These are phyloP conservation scores for Euglossa dilemma DNA, from an alignment of 1,140 invertebrate species.

Conservation along the genomic window DNA sequence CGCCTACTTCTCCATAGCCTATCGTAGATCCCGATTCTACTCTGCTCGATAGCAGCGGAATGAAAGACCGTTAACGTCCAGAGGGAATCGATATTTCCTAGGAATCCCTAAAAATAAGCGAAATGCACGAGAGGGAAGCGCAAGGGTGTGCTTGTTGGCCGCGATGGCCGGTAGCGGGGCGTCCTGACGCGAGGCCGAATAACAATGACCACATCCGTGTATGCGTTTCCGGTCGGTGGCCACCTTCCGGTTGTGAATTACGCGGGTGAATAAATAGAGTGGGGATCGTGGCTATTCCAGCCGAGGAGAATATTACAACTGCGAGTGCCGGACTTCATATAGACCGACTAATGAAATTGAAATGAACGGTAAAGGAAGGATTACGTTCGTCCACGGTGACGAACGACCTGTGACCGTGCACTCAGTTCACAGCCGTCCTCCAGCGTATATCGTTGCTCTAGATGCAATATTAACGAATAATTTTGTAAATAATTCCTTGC, in stretches of 20 bases:
- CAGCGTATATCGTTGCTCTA: neutral
- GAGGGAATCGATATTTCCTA: constrained; percentile 36
- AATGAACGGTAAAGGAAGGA: constrained; percentile 78
- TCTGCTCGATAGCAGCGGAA: too few relatives aligned
- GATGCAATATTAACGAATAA: neutral
- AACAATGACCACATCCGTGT: constrained; percentile 74
- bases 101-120: constrained; percentile 55
- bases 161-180: constrained; percentile 37
- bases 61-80: neutral
- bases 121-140: constrained; percentile 40
- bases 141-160: constrained; percentile 64
- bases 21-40: too few relatives aligned
- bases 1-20: too few relatives aligned
- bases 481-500: constrained; percentile 27
- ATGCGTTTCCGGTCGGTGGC: constrained; percentile 80
- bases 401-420: constrained; percentile 22
- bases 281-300: constrained; percentile 64
- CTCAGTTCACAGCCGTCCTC: too few relatives aligned
- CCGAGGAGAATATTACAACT: constrained; percentile 68
- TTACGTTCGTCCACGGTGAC: constrained; percentile 64
- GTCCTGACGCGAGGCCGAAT: constrained; percentile 59
- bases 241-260: constrained; percentile 82
- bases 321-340: constrained; percentile 59
- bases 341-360: constrained; percentile 80
- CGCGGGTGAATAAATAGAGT: constrained; percentile 80